A percentile compares a stretch with the other conserved stretches of the same genome.
Conservation (phyloP, 2,888 invertebrate genomes). For the Heteropelma amictum region DNA sequence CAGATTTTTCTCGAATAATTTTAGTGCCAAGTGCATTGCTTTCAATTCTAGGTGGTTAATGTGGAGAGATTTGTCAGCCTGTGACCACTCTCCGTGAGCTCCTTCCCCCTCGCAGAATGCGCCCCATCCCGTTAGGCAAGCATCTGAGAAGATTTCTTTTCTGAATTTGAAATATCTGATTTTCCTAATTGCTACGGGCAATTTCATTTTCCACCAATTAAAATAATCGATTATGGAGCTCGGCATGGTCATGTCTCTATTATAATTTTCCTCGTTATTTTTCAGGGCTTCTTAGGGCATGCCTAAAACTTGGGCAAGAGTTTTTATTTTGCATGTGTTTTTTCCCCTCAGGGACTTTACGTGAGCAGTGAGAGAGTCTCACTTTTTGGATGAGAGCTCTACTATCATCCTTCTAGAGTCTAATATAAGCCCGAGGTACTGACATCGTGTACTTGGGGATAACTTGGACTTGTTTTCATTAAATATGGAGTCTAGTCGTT, state of each 20-base stretch:
- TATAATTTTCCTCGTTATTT: not conserved
- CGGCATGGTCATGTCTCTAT: not conserved
- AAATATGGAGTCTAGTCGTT: conserved; percentile 22
- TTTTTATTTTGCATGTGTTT: conserved; percentile 31
- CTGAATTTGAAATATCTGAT: conserved; percentile 13
- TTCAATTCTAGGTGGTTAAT: conserved; percentile 1
- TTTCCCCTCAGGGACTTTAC: not conserved
- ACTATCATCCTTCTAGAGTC: conserved; percentile 16
- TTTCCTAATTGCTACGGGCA: not conserved
- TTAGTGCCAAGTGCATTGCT: not conserved
- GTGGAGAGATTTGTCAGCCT: not conserved
- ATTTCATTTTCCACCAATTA: conserved; percentile 46
- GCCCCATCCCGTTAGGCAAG: conserved; percentile 57
- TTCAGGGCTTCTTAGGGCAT: conserved; percentile 26
- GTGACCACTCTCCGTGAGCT: conserved; percentile 4
- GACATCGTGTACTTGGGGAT: conserved; percentile 7
- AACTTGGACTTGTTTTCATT: conserved; percentile 23
- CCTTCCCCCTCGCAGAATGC: conserved; percentile 22
- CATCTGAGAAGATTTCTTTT: conserved; percentile 51
- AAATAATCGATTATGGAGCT: conserved; percentile 22
- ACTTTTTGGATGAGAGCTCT: conserved; percentile 22
- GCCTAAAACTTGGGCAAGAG: conserved; percentile 48
- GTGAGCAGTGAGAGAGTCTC: not conserved
- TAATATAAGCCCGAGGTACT: conserved; percentile 42
- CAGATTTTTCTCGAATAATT: not conserved